A percentile compares a stretch with the other conserved stretches of the same genome.
Conservation (phyloP, 2,113 vertebrate species). For the Callionymus lyra region DNA sequence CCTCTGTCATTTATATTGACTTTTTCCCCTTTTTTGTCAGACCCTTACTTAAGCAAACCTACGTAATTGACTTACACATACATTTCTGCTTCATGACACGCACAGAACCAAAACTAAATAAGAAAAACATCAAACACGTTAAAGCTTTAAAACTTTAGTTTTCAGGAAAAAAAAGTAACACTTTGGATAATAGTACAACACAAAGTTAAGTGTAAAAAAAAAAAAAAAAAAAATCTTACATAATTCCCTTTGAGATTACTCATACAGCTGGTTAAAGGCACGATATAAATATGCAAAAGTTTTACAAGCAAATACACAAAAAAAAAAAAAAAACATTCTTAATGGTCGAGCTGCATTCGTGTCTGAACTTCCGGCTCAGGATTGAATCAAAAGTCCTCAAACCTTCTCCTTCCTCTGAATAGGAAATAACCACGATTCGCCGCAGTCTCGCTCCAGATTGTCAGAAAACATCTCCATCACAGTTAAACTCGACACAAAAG, state of each 20-base stretch:
- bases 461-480: too few relatives aligned
- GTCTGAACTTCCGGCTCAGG: conserved; percentile 58
- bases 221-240: conserved; percentile 24
- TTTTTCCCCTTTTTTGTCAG: too few relatives aligned
- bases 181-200: conserved; percentile 43
- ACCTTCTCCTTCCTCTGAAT: too few relatives aligned
- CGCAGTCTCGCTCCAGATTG: too few relatives aligned
- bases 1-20: too few relatives aligned
- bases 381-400: conserved; percentile 28
- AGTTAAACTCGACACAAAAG: too few relatives aligned
- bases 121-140: too few relatives aligned
- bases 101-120: not conserved
- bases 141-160: too few relatives aligned
- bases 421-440: too few relatives aligned
- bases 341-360: conserved; percentile 61
- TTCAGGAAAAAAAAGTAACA: conserved; percentile 24
- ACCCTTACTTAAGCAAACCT: too few relatives aligned
- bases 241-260: conserved; percentile 58
- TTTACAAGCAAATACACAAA: conserved; percentile 23
- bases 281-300: conserved; percentile 59
- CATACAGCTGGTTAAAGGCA: conserved; percentile 58
- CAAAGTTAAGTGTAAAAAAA: conserved; percentile 29
- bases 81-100: too few relatives aligned
- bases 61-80: too few relatives aligned
- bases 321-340: conserved; percentile 63